Percentiles rank a stretch among this genome's conserved stretches.
phyloP scores from a whole-genome alignment of 1,140 invertebrate genomes.

The Monochamus saltuarius region DNA sequence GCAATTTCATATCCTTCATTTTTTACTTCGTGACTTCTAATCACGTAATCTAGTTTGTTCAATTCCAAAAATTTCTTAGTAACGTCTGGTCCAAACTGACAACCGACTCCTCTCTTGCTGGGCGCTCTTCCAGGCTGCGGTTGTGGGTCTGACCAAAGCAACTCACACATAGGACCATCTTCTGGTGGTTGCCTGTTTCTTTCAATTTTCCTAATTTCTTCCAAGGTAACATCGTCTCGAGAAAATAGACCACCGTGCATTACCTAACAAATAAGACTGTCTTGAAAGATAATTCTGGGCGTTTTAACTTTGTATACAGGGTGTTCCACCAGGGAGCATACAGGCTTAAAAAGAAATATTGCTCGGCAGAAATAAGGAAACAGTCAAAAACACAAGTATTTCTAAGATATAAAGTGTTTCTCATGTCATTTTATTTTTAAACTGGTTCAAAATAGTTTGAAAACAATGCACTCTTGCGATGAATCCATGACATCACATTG shows the following conservation, averaged over 20 bases:
- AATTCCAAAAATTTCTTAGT: conserved; percentile 81
- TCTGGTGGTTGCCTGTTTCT: conserved; percentile 96
- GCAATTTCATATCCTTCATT: conserved; percentile 92
- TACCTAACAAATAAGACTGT: conserved; percentile 56
- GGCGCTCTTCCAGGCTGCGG: conserved; percentile 79
- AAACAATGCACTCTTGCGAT: too few species aligned
- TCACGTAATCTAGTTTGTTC: conserved; percentile 91
- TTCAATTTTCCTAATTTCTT: conserved; percentile 86
- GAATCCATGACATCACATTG: too few species aligned
- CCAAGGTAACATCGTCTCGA: conserved; percentile 83
- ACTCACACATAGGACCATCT: conserved; percentile 94
- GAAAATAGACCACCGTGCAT: conserved; percentile 96
- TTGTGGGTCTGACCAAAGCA: conserved; percentile 98
- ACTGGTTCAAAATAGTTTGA: too few species aligned
- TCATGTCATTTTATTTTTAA: too few species aligned
- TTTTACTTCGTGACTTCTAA: conserved; percentile 98
- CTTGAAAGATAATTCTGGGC: not conserved
- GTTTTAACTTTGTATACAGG: not conserved
- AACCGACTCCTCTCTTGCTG: conserved; percentile 95
- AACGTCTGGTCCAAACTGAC: conserved; percentile 98
- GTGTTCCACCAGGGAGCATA: too few species aligned
- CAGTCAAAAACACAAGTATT: too few species aligned
- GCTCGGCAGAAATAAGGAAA: too few species aligned
- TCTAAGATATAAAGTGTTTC: too few species aligned
- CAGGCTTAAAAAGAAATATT: too few species aligned